A percentile compares a stretch with the other conserved stretches of the same genome.
Conservation (phyloP, 1,140 invertebrate species). For the Drosophila lacertosa region DNA sequence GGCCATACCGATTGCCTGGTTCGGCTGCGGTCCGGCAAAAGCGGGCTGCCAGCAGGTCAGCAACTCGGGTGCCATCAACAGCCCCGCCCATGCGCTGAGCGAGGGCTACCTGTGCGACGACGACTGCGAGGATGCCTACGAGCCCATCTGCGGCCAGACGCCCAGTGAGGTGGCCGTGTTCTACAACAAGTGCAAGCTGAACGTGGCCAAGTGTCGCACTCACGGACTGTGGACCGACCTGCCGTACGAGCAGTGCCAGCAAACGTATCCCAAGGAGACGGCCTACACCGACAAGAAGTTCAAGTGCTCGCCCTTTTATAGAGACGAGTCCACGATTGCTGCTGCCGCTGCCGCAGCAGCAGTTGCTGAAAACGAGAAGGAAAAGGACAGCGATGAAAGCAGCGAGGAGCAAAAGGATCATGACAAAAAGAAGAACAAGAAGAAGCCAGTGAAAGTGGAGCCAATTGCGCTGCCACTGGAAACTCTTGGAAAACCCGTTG, state of each 20-base stretch:
- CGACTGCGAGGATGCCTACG: slow-evolving; percentile 69
- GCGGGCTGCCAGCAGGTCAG: slow-evolving; percentile 44
- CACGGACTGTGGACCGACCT: slow-evolving; percentile 72
- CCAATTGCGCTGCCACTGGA: slow-evolving; percentile 10
- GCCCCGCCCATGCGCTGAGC: slow-evolving; percentile 51
- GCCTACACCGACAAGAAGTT: slow-evolving; percentile 74
- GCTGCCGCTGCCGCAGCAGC: slow-evolving; percentile 24
- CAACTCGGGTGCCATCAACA: slow-evolving; percentile 65
- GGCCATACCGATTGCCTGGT: slow-evolving; percentile 81
- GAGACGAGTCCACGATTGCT: slow-evolving; percentile 35
- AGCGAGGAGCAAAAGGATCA: slow-evolving; percentile 53
- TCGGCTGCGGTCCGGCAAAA: slow-evolving; percentile 46
- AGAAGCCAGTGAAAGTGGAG: slow-evolving; percentile 21
- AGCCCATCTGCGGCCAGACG: slow-evolving; percentile 74
- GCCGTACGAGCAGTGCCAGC: slow-evolving; percentile 64
- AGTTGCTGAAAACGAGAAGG: not conserved
- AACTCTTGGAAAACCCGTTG: slow-evolving; percentile 4
- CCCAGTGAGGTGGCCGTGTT: slow-evolving; percentile 73
- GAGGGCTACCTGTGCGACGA: slow-evolving; percentile 80
- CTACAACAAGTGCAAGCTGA: slow-evolving; percentile 76
- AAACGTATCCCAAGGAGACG: slow-evolving; percentile 66
- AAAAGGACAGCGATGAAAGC: slow-evolving; percentile 42
- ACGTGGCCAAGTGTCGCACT: slow-evolving; percentile 77
- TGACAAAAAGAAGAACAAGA: slow-evolving; percentile 9
- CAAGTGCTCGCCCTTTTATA: slow-evolving; percentile 63